Evolutionary conservation across 1,140 invertebrate species (phyloP).

Genomic region (Lanistes nyassanus): DNA sequence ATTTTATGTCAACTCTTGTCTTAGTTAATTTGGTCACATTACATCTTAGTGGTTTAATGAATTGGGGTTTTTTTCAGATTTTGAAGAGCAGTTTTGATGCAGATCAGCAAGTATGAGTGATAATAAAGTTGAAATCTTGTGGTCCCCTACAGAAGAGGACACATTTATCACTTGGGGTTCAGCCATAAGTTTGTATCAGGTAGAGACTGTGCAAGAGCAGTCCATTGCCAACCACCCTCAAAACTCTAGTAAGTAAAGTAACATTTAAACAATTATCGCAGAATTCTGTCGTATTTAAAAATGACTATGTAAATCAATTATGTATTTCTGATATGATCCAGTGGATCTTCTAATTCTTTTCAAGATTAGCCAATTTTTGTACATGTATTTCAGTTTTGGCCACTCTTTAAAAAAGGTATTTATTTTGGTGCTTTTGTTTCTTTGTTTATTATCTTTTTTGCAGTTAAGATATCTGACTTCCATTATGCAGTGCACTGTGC

Average conservation of each 20-base stretch:
- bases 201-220: constrained; percentile 20
- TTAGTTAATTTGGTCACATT: too few species aligned
- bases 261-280: background rate
- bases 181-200: constrained; percentile 40
- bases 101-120: constrained; percentile 12
- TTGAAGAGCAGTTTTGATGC: too few species aligned
- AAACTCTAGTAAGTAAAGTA: constrained; percentile 8
- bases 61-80: too few species aligned
- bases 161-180: constrained; percentile 41
- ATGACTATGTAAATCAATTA: background rate
- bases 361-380: background rate
- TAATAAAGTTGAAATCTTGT: constrained; percentile 32
- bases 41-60: too few species aligned
- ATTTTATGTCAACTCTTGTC: too few species aligned
- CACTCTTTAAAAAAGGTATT: background rate
- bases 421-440: too few species aligned
- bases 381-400: background rate
- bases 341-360: too few species aligned
- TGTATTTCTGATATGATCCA: background rate
- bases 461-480: constrained; percentile 24
- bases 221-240: constrained; percentile 10
- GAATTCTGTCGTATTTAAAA: background rate
- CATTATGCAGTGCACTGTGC: constrained; percentile 32
- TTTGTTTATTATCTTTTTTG: constrained; percentile 1
- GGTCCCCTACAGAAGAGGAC: constrained; percentile 41